Percentiles rank a stretch among this genome's conserved stretches.
phyloP scores from a whole-genome alignment of 2,797 vertebrate genomes.

The Poecilia gillii region DNA sequence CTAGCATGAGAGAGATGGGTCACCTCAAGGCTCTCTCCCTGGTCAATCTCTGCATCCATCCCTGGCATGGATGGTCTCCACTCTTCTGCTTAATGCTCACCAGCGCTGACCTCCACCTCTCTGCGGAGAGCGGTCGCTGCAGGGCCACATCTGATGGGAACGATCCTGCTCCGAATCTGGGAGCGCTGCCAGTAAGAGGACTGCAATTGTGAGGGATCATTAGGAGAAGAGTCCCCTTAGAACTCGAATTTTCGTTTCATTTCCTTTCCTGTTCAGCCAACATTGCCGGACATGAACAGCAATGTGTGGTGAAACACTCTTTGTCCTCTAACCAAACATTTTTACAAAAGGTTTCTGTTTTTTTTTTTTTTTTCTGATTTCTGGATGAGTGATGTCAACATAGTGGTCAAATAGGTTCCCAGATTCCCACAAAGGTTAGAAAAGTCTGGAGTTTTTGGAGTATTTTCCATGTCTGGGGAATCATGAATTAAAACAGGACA shows the following conservation, averaged over 20 bases:
- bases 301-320: not conserved
- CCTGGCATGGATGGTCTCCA: conserved; percentile 50
- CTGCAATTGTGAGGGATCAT: conserved; percentile 25
- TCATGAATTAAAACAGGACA: too few relatives aligned
- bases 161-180: conserved; percentile 52
- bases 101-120: conserved; percentile 54
- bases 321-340: not conserved
- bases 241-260: conserved; percentile 21
- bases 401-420: not conserved
- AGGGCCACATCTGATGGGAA: conserved; percentile 55
- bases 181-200: conserved; percentile 60
- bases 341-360: not conserved
- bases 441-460: not conserved
- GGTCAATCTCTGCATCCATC: conserved; percentile 49
- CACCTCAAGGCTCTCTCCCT: conserved; percentile 16
- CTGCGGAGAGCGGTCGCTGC: conserved; percentile 24
- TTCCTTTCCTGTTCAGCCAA: conserved; percentile 22
- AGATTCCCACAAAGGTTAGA: not conserved
- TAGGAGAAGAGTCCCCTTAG: conserved; percentile 24
- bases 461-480: not conserved
- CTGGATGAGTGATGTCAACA: not conserved
- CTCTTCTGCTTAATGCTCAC: conserved; percentile 51
- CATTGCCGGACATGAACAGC: conserved; percentile 5
- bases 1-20: conserved; percentile 29
- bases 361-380: not conserved